Conservation (phyloP, 2,797 vertebrate genomes). For the Cheirogaleus major region DNA sequence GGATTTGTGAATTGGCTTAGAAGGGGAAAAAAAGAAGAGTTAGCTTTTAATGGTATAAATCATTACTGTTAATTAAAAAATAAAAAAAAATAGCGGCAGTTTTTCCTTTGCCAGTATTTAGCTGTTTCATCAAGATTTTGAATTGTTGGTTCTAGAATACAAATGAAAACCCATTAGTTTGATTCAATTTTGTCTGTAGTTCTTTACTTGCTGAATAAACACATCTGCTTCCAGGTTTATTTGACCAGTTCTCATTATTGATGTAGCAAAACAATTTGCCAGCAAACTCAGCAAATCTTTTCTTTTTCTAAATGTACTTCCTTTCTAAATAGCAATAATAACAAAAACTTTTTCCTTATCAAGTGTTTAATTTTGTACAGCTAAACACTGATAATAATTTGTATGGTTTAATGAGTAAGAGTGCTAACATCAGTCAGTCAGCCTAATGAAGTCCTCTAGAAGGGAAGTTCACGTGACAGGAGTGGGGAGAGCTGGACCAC, state of each 20-base stretch:
- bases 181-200: slow-evolving; percentile 66
- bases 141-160: slow-evolving; percentile 64
- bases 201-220: slow-evolving; percentile 59
- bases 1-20: slow-evolving; percentile 29
- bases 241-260: slow-evolving; percentile 59
- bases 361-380: slow-evolving; percentile 40
- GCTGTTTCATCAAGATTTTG: slow-evolving; percentile 63
- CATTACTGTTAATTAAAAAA: slow-evolving; percentile 55
- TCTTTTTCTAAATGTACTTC: slow-evolving; percentile 32
- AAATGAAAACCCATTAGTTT: slow-evolving; percentile 54
- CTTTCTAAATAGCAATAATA: slow-evolving; percentile 54
- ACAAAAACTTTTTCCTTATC: not conserved
- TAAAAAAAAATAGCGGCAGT: not conserved
- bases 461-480: not conserved
- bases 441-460: not conserved
- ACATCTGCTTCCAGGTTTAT: slow-evolving; percentile 47
- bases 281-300: slow-evolving; percentile 56
- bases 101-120: slow-evolving; percentile 5
- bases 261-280: slow-evolving; percentile 51
- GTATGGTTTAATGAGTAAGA: slow-evolving; percentile 37
- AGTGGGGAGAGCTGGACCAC: not conserved
- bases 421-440: not conserved
- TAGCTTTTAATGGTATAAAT: slow-evolving; percentile 36
- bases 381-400: slow-evolving; percentile 15
- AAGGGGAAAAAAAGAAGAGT: slow-evolving; percentile 1